Evolutionary conservation across 2,797 vertebrate species (phyloP), one percentile per base, ranked within the genome.

Genomic region (Myotis daubentonii): DNA sequence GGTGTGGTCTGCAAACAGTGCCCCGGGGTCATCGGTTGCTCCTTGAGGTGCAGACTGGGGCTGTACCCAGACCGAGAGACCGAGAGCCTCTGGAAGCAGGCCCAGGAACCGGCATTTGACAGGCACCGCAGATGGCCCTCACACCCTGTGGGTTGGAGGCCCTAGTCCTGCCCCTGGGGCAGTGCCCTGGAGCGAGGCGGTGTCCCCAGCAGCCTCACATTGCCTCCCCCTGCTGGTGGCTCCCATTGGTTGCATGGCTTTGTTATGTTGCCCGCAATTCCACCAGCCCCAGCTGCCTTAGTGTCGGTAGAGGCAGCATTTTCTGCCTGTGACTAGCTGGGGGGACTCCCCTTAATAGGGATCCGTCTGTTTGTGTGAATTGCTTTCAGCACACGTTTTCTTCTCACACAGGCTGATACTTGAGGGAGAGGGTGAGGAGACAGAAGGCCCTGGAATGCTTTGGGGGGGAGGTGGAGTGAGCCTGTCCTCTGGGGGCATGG

Each of bases 151-250:
- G 30, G 8, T 22, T 47, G 25, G 79, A 70, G 80, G 41, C 7
- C 22, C 19, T 7, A 1, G 12, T 70, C 33, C 71, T 6, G 6
- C 70, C 33, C 71, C 9, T 3, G 80, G 47, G 11, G 11, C 66
- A 11, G 44, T 38, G 66, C 28, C 62, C 86, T 36, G 30, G 51
- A 49, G 19, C 33, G 30, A 70, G 3, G 3, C 68, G 71, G 36
- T 71, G 41, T 19, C 25, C 44, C 33, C 30, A 30, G 49, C 1
- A 33, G 22, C 28, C 36, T 25, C 28, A n/a, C 55, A 23, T 55
- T 2, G 3, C 1, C 0, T 25, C 16, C 12, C 17, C 12, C 30
- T 13, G 30, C 16, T 5, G 8, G 25, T 1, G 23, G 3, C 51
- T 93, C 62, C 41, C 60, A 22, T 22, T 28, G 8, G 25, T 49